These are phyloP conservation scores for Uloborus diversus DNA, from an alignment of 1,140 invertebrate genomes.

Conservation along the genomic window DNA sequence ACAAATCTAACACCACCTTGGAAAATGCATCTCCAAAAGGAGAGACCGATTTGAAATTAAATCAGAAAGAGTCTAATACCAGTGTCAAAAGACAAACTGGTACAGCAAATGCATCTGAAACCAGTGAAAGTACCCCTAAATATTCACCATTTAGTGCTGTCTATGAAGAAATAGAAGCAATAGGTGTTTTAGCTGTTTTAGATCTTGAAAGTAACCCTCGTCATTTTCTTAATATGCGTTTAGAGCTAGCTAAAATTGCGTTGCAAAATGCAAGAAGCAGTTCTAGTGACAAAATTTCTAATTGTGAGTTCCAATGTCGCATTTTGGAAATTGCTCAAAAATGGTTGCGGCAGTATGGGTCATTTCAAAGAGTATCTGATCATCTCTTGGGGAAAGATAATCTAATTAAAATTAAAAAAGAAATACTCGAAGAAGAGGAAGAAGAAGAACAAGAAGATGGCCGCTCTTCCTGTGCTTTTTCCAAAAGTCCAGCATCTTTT, in stretches of 20 bases:
- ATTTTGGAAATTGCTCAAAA: neutral
- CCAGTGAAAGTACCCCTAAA: no score
- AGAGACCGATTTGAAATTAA: no score
- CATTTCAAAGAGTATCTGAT: slow-evolving; percentile 7
- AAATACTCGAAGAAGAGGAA: neutral
- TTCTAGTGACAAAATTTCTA: no score
- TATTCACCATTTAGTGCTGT: neutral
- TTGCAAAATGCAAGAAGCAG: no score
- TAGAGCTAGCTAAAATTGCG: neutral
- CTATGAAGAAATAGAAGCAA: slow-evolving; percentile 9
- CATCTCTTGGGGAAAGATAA: neutral
- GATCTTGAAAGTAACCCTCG: slow-evolving; percentile 27
- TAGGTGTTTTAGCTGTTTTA: slow-evolving; percentile 15
- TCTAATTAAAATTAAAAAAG: neutral
- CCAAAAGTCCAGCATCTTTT: neutral
- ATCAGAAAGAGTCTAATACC: no score
- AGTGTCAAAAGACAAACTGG: no score
- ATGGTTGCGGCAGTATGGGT: neutral
- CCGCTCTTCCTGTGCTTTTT: neutral
- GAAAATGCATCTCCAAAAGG: no score
- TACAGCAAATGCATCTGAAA: no score
- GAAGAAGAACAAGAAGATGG: neutral
- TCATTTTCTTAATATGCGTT: neutral
- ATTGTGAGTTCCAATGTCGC: no score
- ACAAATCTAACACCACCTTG: no score